Conservation (phyloP, 2,888 invertebrate species). For the Gisinianus flammeolus region DNA sequence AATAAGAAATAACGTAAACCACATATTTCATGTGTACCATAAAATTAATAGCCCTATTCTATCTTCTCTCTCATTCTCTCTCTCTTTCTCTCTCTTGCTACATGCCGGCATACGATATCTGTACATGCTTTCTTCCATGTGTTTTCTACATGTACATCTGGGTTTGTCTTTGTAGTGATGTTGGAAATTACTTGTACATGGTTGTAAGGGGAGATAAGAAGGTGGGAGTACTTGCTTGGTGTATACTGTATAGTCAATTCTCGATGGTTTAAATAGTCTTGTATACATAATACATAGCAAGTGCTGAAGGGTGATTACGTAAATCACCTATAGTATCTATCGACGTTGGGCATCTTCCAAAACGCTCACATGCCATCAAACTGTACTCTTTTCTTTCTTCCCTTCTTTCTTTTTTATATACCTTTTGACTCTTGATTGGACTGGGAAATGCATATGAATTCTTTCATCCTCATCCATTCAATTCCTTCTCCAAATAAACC, state of each 20-base stretch:
- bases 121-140: background rate
- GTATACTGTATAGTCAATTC: no score
- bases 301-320: background rate
- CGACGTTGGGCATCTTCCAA: background rate
- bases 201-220: no score
- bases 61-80: background rate
- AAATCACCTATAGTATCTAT: background rate
- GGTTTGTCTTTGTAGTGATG: background rate
- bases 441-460: no score
- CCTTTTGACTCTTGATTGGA: no score
- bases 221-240: no score
- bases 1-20: no score
- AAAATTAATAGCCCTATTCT: background rate
- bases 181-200: background rate
- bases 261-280: no score
- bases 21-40: no score
- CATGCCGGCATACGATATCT: background rate
- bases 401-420: background rate
- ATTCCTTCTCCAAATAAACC: no score
- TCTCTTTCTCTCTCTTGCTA: background rate
- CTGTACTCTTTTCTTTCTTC: background rate
- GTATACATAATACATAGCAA: no score
- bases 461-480: no score
- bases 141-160: background rate
- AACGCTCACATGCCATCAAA: background rate